Conservation (phyloP, 2,888 invertebrate genomes). For the Chrysotoxum bicinctum region DNA sequence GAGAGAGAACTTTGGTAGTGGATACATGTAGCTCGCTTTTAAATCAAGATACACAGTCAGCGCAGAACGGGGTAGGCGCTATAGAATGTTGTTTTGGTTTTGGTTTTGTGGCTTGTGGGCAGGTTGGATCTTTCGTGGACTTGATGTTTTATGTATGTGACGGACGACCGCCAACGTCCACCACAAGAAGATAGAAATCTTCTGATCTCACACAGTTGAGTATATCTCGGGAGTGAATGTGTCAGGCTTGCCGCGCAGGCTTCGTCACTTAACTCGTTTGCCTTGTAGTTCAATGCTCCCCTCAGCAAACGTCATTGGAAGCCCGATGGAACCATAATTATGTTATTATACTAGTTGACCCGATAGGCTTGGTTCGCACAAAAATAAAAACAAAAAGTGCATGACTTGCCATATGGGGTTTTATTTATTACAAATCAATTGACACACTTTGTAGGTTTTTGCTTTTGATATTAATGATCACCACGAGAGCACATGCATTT, state of each 20-base stretch:
- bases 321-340: slow-evolving; percentile 40
- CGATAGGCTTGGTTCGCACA: slow-evolving; percentile 4
- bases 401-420: slow-evolving; percentile 14
- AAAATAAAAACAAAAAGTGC: slow-evolving; percentile 6
- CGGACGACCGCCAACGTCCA: slow-evolving; percentile 59
- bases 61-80: slow-evolving; percentile 49
- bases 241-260: slow-evolving; percentile 32
- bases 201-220: slow-evolving; percentile 41
- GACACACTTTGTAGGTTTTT: slow-evolving; percentile 15
- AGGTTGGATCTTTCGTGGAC: slow-evolving; percentile 43
- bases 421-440: slow-evolving; percentile 1
- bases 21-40: slow-evolving; percentile 24
- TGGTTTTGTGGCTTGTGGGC: slow-evolving; percentile 37
- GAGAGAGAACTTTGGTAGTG: slow-evolving; percentile 26
- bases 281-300: slow-evolving; percentile 80
- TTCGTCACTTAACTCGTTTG: slow-evolving; percentile 77
- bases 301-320: slow-evolving; percentile 38
- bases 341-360: slow-evolving; percentile 35
- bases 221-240: slow-evolving; percentile 40
- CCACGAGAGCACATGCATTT: not conserved
- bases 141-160: slow-evolving; percentile 29
- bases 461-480: not conserved
- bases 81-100: slow-evolving; percentile 65
- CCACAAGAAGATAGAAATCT: slow-evolving; percentile 37
- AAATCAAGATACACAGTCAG: slow-evolving; percentile 23